These are phyloP conservation scores for Apis mellifera DNA, from an alignment of 1,140 invertebrate species.

Conservation along the genomic window DNA sequence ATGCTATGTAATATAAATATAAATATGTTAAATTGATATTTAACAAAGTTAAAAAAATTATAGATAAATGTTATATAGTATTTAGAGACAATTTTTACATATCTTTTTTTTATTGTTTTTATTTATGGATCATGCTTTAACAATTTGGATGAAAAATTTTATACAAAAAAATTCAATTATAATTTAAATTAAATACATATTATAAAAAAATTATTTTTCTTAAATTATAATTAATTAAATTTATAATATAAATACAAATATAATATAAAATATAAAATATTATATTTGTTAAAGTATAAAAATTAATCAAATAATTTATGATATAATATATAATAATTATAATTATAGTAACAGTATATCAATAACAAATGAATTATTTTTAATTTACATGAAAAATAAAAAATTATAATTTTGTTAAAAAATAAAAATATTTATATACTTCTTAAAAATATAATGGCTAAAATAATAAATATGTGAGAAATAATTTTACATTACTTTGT, in stretches of 20 bases:
- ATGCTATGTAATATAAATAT: no score
- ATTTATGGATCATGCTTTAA: no score
- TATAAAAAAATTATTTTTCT: background rate
- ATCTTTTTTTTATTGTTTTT: no score
- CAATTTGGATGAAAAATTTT: no score
- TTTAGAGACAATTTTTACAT: no score
- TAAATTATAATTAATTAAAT: background rate
- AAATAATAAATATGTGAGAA: no score
- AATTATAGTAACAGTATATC: background rate
- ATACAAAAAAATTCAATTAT: slow-evolving; percentile 2
- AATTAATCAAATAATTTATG: background rate
- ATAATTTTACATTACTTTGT: no score
- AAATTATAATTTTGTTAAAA: background rate
- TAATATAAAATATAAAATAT: background rate
- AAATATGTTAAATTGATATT: no score
- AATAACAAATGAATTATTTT: background rate
- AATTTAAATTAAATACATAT: background rate
- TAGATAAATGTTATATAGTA: no score
- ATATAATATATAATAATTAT: background rate
- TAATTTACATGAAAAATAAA: background rate
- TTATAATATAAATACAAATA: background rate
- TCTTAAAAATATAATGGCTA: no score
- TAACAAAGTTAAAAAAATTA: no score
- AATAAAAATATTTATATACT: background rate
- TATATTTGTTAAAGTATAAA: background rate